Evolutionary conservation across 1,140 invertebrate genomes (phyloP), one percentile per base, ranked within the genome.

Genomic region (fruit fly (Drosophila melanogaster)): DNA sequence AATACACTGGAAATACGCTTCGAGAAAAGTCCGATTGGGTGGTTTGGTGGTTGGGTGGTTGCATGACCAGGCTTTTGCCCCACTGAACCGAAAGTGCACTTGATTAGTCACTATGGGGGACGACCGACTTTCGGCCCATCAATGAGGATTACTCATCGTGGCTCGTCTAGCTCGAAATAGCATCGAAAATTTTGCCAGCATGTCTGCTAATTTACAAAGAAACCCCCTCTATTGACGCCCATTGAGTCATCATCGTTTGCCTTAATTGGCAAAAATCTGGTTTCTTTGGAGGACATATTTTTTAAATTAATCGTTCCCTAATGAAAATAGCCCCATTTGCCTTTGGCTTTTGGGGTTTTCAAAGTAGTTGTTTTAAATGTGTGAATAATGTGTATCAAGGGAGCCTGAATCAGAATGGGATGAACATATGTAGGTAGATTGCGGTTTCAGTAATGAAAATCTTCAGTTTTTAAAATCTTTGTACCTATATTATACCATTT

Each of bases 201-300:
- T 35, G 64, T 70, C 43, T 70, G 50, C 50, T 26, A 26, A 12
- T 41, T 70, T 57, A 35, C 17, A 43, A 51, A 7, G 30, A 37
- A 64, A 38, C 33, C 57, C 24, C 33, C 57, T 17, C 64, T 12
- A 10, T n/a, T 15, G 19, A 47, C 6, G 1, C 59, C 59, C 59
- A 41, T 33, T 70, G 64, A 70, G 66, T 70, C 65, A 69, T 33
- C 66, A 70, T 35, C 35, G 24, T 40, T 4, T 15, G 56, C 33
- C 14, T 47, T 43, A 33, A 43, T 14, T 24, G 0, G 44, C 5
- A 3, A 33, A 33, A 40, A 41, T 66, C 35, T 66, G 59, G n/a
- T 66, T 49, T 50, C 33, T 35, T 10, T 38, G 37, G 5, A 30
- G 50, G 24, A 15, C 62, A n/a, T 0, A 22, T 38, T 12, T 56